Evolutionary conservation across 2,888 invertebrate genomes (phyloP), one percentile per base, ranked within the genome.

Genomic region (Lutraria lutraria): DNA sequence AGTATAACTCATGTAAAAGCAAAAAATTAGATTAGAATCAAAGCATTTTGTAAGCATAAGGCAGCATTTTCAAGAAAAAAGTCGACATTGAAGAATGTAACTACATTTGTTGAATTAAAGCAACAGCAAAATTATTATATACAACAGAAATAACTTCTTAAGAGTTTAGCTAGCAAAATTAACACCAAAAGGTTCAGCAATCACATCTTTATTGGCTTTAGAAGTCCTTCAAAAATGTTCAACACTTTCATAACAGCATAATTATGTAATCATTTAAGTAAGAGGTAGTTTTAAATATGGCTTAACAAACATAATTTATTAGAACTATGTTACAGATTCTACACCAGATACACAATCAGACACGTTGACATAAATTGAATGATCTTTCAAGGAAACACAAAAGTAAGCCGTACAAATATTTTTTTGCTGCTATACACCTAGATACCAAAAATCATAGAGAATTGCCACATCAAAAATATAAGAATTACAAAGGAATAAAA

Each of bases 211-310:
- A 63, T 72, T 83, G 83, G 83, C 83, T 83, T 83, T 83, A 34
- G 29, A 83, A 83, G 68, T 83, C 83, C n/a, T 34, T 76, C 29
- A 56, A 56, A 19, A 56, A 56, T 56, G 56, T 56, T 82, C 56
- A 68, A 83, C 83, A 72, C 83, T n/a, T 83, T 25, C 68, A 72
- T 72, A 72, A 83, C 83, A 83, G 72, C 72, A 83, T 83, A n/a
- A n/a, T n/a, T n/a, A 72, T 72, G 63, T 53, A 76, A 83, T 63
- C 25, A 83, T 53, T n/a, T 82, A n/a, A 53, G 29, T 52, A n/a
- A 83, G 83, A 83, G 83, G 83, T 83, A 83, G 83, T 83, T 83
- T 72, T 43, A 68, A 52, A 34, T 76, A 83, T 83, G 83, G 83
- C 72, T 83, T 83, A 56, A 83, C 72, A 54, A 72, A 72, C 68